A percentile compares a stretch with the other conserved stretches of the same genome.
These are phyloP conservation scores for Takifugu rubripes DNA, from an alignment of 2,797 vertebrate genomes.

Conservation along the genomic window DNA sequence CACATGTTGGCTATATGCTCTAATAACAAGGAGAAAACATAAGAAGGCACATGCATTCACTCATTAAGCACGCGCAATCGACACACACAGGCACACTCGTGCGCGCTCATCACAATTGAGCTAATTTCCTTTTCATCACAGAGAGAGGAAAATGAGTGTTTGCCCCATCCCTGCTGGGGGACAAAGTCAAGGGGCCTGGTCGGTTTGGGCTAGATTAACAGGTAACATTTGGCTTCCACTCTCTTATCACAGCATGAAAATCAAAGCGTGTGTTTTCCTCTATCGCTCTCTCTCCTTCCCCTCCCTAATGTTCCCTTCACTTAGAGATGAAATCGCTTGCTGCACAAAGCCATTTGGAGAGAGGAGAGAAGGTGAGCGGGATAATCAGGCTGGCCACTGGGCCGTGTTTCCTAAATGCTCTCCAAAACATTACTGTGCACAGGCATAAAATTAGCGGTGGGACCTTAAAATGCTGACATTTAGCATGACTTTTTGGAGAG, in stretches of 20 bases:
- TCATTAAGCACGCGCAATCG: slow-evolving; percentile 41
- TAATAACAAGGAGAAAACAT: slow-evolving; percentile 25
- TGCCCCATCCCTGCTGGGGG: slow-evolving; percentile 78
- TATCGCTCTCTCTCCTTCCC: slow-evolving; percentile 73
- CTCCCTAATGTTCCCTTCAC: slow-evolving; percentile 96
- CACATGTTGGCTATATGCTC: slow-evolving; percentile 32
- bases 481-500: slow-evolving; percentile 99
- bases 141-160: slow-evolving; percentile 80
- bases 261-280: slow-evolving; percentile 87
- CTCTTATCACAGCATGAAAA: slow-evolving; percentile 90
- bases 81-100: slow-evolving; percentile 58
- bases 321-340: slow-evolving; percentile 99
- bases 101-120: slow-evolving; percentile 75
- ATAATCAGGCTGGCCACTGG: slow-evolving; percentile 99
- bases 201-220: slow-evolving; percentile 79
- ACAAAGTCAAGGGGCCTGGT: slow-evolving; percentile 79
- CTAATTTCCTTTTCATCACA: slow-evolving; percentile 79
- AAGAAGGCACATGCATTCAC: slow-evolving; percentile 10
- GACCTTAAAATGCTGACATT: slow-evolving; percentile 99
- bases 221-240: slow-evolving; percentile 88
- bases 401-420: slow-evolving; percentile 99
- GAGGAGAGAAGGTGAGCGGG: slow-evolving; percentile 98
- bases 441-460: slow-evolving; percentile 99
- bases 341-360: slow-evolving; percentile 99
- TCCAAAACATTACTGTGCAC: slow-evolving; percentile 99